phyloP scores from a whole-genome alignment of 2,113 vertebrate species.

The Bubo scandiacus region DNA sequence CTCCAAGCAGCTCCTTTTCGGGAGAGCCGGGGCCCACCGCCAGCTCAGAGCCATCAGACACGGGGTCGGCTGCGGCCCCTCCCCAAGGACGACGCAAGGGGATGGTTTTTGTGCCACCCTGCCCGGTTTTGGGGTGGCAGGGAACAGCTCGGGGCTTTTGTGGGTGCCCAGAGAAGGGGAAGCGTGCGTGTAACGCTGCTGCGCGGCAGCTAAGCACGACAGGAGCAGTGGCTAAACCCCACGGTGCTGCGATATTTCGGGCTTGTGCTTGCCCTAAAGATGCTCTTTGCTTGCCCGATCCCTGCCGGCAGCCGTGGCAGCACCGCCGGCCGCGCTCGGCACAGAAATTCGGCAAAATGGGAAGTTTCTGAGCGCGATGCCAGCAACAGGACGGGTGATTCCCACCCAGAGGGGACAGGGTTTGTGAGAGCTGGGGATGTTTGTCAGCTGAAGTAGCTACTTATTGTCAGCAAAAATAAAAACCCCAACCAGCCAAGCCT shows the following conservation, averaged over 20 bases:
- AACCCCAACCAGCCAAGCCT: too few relatives aligned
- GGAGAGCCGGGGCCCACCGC: not conserved
- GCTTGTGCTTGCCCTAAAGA: not conserved
- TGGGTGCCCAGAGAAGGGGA: not conserved
- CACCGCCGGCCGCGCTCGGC: rapidly evolving
- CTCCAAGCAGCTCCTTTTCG: not conserved
- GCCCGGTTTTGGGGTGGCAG: not conserved
- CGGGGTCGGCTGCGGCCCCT: not conserved
- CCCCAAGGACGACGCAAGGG: rapidly evolving
- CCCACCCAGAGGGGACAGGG: not conserved
- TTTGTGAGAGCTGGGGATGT: not conserved
- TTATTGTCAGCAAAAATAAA: not conserved
- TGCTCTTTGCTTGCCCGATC: not conserved
- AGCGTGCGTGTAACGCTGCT: not conserved
- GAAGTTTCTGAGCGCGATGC: not conserved
- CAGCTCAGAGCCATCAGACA: rapidly evolving
- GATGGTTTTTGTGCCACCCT: not conserved
- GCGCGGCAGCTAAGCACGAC: rapidly evolving
- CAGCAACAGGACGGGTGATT: not conserved
- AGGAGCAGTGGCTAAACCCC: not conserved
- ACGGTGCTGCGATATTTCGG: rapidly evolving
- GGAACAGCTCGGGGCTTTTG: not conserved
- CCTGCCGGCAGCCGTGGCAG: not conserved
- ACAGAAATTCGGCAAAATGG: not conserved
- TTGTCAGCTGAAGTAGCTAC: not conserved